A percentile compares a stretch with the other conserved stretches of the same genome.
Conservation (phyloP, 2,113 vertebrate species). For the Sialia sialis region DNA sequence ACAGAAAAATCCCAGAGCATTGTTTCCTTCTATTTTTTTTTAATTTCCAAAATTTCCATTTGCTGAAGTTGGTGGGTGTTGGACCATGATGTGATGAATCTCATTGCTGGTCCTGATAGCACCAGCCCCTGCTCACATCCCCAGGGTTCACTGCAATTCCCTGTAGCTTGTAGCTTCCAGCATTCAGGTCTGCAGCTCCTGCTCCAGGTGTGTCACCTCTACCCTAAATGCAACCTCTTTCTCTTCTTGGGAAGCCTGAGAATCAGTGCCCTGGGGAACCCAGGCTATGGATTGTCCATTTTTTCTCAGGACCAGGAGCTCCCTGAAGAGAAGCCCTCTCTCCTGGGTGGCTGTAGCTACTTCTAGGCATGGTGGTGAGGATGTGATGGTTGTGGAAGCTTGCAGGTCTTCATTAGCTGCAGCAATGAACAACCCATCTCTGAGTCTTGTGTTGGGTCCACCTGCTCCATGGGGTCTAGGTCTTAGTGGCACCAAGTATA, state of each 20-base stretch:
- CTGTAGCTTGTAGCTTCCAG: not conserved
- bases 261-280: not conserved
- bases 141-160: not conserved
- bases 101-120: not conserved
- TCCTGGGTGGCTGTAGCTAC: not conserved
- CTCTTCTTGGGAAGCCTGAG: not conserved
- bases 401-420: not conserved
- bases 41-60: not conserved
- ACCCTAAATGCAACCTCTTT: not conserved
- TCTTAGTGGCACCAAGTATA: not conserved
- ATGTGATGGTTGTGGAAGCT: not conserved
- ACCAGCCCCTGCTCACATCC: not conserved
- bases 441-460: rapidly evolving
- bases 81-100: not conserved
- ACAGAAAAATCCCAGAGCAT: not conserved
- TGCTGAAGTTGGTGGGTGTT: not conserved
- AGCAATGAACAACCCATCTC: not conserved
- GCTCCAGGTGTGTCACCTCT: not conserved
- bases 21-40: not conserved
- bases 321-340: not conserved
- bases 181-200: not conserved
- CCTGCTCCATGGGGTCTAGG: not conserved
- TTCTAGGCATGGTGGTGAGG: not conserved
- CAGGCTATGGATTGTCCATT: not conserved
- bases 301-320: not conserved